These are phyloP conservation scores for Sebastes iracundus DNA, from an alignment of 2,797 vertebrate genomes.

Conservation along the genomic window DNA sequence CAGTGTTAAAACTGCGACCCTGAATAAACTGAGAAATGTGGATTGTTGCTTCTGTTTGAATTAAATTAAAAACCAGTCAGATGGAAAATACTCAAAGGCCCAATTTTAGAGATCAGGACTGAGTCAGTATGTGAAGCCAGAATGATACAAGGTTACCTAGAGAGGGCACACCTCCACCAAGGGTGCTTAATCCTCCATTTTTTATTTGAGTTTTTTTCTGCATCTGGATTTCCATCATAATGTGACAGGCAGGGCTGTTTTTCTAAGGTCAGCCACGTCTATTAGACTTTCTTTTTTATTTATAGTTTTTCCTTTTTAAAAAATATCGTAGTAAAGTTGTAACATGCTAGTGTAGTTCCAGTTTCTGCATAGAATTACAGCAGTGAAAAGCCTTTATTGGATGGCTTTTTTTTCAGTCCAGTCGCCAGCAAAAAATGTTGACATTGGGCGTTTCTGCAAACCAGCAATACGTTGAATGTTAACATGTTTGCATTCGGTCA, in stretches of 20 bases:
- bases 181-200: neutral
- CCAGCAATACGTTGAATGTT: no score
- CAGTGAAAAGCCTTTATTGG: neutral
- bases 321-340: neutral
- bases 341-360: neutral
- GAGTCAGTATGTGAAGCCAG: neutral
- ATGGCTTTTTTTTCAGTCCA: no score
- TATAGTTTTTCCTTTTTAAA: neutral
- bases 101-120: conserved; percentile 14
- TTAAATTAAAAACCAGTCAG: conserved; percentile 38
- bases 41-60: conserved; percentile 24
- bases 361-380: neutral
- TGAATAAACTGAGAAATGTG: conserved; percentile 5
- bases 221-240: neutral
- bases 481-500: no score
- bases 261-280: neutral
- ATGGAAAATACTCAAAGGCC: conserved; percentile 29
- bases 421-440: no score
- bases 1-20: neutral
- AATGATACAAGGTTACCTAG: neutral
- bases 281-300: neutral
- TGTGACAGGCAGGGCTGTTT: neutral
- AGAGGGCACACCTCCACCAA: neutral
- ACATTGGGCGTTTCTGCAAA: no score
- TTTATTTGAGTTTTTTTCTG: neutral